Evolutionary conservation across 2,888 invertebrate genomes (phyloP), one percentile per base, ranked within the genome.

Genomic region (Falcaria lacertinaria): DNA sequence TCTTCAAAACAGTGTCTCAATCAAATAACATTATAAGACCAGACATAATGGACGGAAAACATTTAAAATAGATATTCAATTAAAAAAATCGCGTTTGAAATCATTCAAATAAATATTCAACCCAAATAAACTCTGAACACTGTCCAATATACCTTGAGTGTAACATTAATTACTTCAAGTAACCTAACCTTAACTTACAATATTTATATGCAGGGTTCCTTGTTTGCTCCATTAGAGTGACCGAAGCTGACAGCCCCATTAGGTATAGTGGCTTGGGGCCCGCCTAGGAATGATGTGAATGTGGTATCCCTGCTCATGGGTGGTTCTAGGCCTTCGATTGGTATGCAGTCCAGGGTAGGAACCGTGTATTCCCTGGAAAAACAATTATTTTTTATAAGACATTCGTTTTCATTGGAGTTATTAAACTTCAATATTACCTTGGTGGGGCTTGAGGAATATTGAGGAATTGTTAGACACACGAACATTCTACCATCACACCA

Each of bases 211-310:
- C 47, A 22, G 13, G 22, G 4, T 14, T 37, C 36, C 8, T 52
- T 48, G 16, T 60, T 64, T 0, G 60, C 63, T 5, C 69, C 68
- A 14, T 77, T 73, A 13, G 52, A 45, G 14, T 68, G 69, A 13
- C 62, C 62, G 34, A 76, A 77, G 0, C 67, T 54, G 4, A 71
- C 52, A 2, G 57, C 69, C 1, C 83, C 83, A 33, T 84, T 84
- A 0, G 80, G 74, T 13, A 79, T 50, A 5, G 50, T 64, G 36
- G 47, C 62, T 37, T 81, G 80, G 1, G 85, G 80, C 0, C 85
- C 86, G n/a, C 90, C 90, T 2, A 90, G 81, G 64, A 90, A 90
- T 0, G 90, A 90, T 0, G 90, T 90, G 65, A 90, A 90, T 1
- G 90, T 90, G 0, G 90, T 90, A 52, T 90, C 90, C 7, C 90